These are phyloP conservation scores for Trichomalopsis sarcophagae DNA, from an alignment of 1,140 invertebrate species.

Conservation along the genomic window DNA sequence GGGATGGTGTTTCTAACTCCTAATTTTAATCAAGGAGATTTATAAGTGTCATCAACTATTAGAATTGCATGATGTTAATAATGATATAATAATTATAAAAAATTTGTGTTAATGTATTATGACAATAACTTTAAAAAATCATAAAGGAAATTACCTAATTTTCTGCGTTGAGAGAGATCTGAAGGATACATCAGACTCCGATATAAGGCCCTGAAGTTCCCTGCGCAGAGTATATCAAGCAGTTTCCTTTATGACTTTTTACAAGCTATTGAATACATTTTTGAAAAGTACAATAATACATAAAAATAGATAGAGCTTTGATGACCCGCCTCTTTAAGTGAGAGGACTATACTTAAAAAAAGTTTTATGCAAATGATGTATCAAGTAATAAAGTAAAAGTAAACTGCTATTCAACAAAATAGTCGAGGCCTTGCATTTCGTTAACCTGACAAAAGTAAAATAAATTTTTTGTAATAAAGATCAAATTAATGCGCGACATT, in stretches of 20 bases:
- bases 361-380: constrained; percentile 31
- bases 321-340: constrained; percentile 23
- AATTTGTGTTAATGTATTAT: constrained; percentile 48
- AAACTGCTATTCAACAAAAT: constrained; percentile 46
- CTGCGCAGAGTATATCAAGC: constrained; percentile 53
- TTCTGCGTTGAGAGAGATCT: constrained; percentile 50
- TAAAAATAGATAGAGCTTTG: constrained; percentile 28
- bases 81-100: constrained; percentile 7
- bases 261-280: constrained; percentile 43
- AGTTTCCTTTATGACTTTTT: constrained; percentile 56
- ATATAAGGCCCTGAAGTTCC: constrained; percentile 54
- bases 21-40: neutral
- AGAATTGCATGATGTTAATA: constrained; percentile 36
- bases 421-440: constrained; percentile 37
- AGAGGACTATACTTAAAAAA: constrained; percentile 24
- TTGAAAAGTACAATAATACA: constrained; percentile 20
- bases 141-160: constrained; percentile 56
- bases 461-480: constrained; percentile 27
- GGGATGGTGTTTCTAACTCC: neutral
- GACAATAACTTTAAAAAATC: constrained; percentile 51
- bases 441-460: constrained; percentile 48
- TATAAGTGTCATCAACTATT: neutral
- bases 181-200: constrained; percentile 54
- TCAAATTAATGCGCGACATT: constrained; percentile 19
- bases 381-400: constrained; percentile 51